A percentile compares a stretch with the other conserved stretches of the same genome.
These are phyloP conservation scores for Cynaeus angustus DNA, from an alignment of 2,888 invertebrate species.

Conservation along the genomic window DNA sequence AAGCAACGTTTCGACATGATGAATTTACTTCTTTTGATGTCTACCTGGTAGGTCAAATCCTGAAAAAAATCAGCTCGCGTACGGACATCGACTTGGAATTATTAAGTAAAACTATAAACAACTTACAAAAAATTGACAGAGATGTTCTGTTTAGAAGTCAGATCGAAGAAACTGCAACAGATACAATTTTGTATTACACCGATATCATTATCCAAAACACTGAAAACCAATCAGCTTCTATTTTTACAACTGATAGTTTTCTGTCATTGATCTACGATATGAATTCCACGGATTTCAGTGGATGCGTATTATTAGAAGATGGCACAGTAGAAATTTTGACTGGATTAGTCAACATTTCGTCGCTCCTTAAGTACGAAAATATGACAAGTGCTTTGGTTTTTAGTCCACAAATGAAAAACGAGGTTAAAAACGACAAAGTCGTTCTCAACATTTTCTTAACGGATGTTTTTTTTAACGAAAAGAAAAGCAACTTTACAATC, in stretches of 20 bases:
- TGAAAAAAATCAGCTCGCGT: background rate
- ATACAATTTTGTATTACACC: constrained; percentile 74
- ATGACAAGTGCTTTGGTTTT: constrained; percentile 10
- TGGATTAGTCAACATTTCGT: background rate
- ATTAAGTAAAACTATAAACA: constrained; percentile 26
- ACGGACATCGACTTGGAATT: constrained; percentile 28
- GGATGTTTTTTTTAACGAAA: constrained; percentile 6
- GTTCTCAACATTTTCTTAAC: constrained; percentile 5
- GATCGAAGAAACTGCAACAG: constrained; percentile 25
- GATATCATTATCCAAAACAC: constrained; percentile 73
- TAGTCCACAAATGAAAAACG: constrained; percentile 2
- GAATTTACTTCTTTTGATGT: constrained; percentile 31
- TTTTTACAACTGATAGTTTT: constrained; percentile 55
- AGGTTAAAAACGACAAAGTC: constrained; percentile 10
- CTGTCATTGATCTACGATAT: constrained; percentile 44
- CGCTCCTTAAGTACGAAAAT: background rate
- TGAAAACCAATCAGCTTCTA: background rate
- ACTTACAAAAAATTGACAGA: constrained; percentile 24
- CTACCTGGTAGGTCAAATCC: constrained; percentile 7
- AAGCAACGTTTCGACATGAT: background rate
- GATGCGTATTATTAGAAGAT: background rate
- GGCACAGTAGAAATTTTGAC: background rate
- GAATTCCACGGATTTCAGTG: background rate
- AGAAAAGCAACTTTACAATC: background rate
- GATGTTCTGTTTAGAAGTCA: background rate